These are phyloP conservation scores for Nineta flava DNA, from an alignment of 2,888 invertebrate species.

Conservation along the genomic window DNA sequence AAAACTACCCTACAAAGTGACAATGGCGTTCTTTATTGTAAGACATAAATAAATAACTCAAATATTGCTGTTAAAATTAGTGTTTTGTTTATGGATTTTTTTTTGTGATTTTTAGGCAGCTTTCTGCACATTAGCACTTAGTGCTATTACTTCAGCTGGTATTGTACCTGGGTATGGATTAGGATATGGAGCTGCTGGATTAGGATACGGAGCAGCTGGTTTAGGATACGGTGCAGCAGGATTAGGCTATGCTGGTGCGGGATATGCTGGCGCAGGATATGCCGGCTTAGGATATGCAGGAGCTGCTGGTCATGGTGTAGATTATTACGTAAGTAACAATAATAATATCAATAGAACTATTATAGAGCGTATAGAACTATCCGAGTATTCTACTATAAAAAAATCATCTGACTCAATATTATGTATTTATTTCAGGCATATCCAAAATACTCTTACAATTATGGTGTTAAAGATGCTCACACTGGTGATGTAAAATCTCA, in stretches of 20 bases:
- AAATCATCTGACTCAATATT: too few relatives aligned
- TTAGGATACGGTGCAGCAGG: not conserved
- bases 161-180: not conserved
- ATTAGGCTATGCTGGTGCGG: not conserved
- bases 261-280: not conserved
- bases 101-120: not conserved
- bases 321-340: conserved; percentile 2
- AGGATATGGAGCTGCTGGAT: not conserved
- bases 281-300: conserved; percentile 1
- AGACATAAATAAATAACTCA: too few relatives aligned
- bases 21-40: too few relatives aligned
- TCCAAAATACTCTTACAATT: conserved; percentile 6
- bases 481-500: conserved; percentile 8
- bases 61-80: too few relatives aligned
- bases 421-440: conserved; percentile 1
- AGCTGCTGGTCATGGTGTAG: not conserved
- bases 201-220: not conserved
- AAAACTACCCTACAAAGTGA: too few relatives aligned
- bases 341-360: not conserved
- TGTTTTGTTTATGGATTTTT: too few relatives aligned
- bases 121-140: not conserved
- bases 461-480: conserved; percentile 5
- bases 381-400: too few relatives aligned
- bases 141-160: not conserved
- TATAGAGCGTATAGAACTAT: too few relatives aligned